Percentiles rank a stretch among this genome's conserved stretches.
Evolutionary conservation across 2,797 vertebrate genomes (phyloP).

Genomic region (Poecilia gillii): DNA sequence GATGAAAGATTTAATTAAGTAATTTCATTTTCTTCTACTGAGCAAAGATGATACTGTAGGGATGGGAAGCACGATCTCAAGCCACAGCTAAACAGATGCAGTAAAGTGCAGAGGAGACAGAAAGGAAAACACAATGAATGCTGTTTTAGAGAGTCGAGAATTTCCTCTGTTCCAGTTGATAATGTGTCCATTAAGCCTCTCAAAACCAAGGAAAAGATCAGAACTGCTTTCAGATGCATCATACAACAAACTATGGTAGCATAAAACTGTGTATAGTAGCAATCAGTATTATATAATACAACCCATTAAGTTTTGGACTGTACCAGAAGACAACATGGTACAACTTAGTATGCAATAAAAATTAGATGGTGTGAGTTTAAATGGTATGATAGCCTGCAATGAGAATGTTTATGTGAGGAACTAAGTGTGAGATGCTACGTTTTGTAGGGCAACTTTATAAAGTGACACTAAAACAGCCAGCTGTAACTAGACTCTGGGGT

Average conservation of each 20-base stretch:
- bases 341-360: neutral
- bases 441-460: no score
- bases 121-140: neutral
- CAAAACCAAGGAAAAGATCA: neutral
- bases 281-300: neutral
- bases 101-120: neutral
- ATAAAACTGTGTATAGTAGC: neutral
- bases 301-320: neutral
- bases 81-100: neutral
- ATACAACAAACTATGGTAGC: neutral
- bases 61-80: neutral
- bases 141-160: neutral
- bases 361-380: neutral
- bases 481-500: no score
- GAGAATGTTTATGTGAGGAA: no score
- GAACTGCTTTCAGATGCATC: neutral
- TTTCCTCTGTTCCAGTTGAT: neutral
- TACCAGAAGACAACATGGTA: neutral
- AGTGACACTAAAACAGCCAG: no score
- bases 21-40: constrained; percentile 67
- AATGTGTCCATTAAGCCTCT: neutral
- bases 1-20: constrained; percentile 75
- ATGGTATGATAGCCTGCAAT: neutral
- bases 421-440: no score
- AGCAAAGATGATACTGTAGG: constrained; percentile 56